Evolutionary conservation across 2,113 vertebrate species (phyloP), one percentile per base, ranked within the genome.

Genomic region (Paradoxurus hermaphroditus): DNA sequence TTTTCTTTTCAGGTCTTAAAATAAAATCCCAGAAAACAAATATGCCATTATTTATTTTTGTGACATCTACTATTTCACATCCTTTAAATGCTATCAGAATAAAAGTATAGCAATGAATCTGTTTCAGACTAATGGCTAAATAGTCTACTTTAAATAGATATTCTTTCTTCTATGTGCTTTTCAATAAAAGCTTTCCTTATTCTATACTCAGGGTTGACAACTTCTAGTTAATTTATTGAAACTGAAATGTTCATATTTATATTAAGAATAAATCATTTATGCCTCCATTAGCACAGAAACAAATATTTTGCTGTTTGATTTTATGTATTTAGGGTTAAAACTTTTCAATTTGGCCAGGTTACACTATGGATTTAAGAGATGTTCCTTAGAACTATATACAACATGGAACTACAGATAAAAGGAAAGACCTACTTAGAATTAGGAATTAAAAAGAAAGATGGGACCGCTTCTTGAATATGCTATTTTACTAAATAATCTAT

Each of bases 191-290:
- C 5, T 3, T 96, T 98, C 77, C 72, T 97, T 97, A 94, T 97
- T 49, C 67, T 44, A 19, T 89, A 86, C 7, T 78, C 73, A 94
- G 59, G 29, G 75, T 0, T 98, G 70, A 75, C 95, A 97, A 44
- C 67, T 96, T 97, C 96, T 79, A 97, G 84, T 23, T 96, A 97
- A 97, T 97, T 98, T 97, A 97, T 62, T 73, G 79, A 70, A 44
- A 84, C 23, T 93, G 44, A 77, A 95, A 77, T 10, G 0, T 46
- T 78, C 78, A 94, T 92, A 85, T 97, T 98, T 97, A 94, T 92
- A 86, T 95, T 90, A 86, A 62, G 68, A 97, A 96, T 94, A 97
- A 98, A 98, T 98, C 85, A 94, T 51, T 82, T 88, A 62, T 87
- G 1, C 39, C 94, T 98, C 73, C 93, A 68, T 44, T 44, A 84